Evolutionary conservation across 1,140 invertebrate species (phyloP).

Genomic region (Linepithema humile): DNA sequence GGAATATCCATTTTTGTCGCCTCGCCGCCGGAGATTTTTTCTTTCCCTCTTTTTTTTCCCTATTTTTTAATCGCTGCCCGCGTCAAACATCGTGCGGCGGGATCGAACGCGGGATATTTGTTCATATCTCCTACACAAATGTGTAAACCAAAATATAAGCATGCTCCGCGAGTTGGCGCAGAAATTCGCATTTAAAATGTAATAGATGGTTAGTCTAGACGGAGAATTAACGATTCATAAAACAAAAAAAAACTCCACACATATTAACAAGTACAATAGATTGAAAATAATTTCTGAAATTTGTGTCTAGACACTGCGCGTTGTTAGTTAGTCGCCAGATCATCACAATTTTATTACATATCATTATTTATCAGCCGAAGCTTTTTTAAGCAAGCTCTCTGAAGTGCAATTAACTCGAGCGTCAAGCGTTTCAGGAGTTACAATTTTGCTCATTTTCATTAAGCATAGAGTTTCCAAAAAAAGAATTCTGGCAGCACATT

Average conservation of each 20-base stretch:
- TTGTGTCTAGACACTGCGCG: background rate
- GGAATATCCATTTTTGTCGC: conserved; percentile 12
- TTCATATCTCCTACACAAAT: background rate
- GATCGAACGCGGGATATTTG: background rate
- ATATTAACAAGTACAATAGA: background rate
- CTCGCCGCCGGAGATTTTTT: conserved; percentile 1
- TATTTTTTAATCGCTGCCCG: conserved; percentile 5
- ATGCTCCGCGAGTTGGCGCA: background rate
- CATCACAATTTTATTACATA: background rate
- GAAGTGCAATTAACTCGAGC: conserved; percentile 39
- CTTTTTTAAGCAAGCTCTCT: background rate
- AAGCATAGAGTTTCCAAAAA: conserved; percentile 70
- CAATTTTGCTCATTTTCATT: conserved; percentile 79
- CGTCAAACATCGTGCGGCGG: background rate
- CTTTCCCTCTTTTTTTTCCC: background rate
- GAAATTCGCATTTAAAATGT: background rate
- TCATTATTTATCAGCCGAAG: background rate
- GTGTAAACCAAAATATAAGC: background rate
- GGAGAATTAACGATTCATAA: background rate
- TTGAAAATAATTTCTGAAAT: background rate
- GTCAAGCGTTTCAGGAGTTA: conserved; percentile 21
- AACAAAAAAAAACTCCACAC: background rate
- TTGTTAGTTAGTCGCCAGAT: background rate
- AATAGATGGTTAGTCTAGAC: background rate
- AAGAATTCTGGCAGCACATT: conserved; percentile 61